These are phyloP conservation scores for Allygus modestus DNA, from an alignment of 2,888 invertebrate species.

Conservation along the genomic window DNA sequence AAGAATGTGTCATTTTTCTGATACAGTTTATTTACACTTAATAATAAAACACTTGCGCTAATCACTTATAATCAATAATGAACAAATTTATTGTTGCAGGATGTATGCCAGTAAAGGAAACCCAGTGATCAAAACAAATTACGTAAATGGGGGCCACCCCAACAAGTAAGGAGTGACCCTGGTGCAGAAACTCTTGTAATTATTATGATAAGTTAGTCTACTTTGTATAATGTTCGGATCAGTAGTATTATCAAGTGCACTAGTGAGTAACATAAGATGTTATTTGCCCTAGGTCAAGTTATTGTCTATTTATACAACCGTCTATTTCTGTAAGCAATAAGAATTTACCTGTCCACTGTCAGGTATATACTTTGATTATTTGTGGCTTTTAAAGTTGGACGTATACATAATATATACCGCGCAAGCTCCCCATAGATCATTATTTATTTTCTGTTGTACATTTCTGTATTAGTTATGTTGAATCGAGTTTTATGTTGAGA, in stretches of 20 bases:
- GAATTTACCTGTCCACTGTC: conserved; percentile 56
- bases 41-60: too few relatives aligned
- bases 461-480: conserved; percentile 51
- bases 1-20: too few relatives aligned
- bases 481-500: conserved; percentile 52
- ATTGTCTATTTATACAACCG: conserved; percentile 48
- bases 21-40: too few relatives aligned
- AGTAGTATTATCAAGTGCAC: conserved; percentile 32
- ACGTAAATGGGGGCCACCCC: conserved; percentile 61
- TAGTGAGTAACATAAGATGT: conserved; percentile 40
- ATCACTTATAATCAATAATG: too few relatives aligned
- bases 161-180: conserved; percentile 29
- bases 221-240: conserved; percentile 52
- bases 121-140: conserved; percentile 54
- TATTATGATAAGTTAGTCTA: conserved; percentile 56
- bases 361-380: conserved; percentile 36
- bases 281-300: conserved; percentile 38
- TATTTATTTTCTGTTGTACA: conserved; percentile 59
- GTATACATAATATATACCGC: conserved; percentile 32
- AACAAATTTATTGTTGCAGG: conserved; percentile 35
- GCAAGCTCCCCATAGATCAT: conserved; percentile 51
- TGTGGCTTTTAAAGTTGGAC: conserved; percentile 39
- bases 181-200: conserved; percentile 42
- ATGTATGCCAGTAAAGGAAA: conserved; percentile 56
- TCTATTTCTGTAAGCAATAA: conserved; percentile 41